A percentile compares a stretch with the other conserved stretches of the same genome.
Evolutionary conservation across 2,113 vertebrate species (phyloP).

Genomic region (Notarius lentiginosus): DNA sequence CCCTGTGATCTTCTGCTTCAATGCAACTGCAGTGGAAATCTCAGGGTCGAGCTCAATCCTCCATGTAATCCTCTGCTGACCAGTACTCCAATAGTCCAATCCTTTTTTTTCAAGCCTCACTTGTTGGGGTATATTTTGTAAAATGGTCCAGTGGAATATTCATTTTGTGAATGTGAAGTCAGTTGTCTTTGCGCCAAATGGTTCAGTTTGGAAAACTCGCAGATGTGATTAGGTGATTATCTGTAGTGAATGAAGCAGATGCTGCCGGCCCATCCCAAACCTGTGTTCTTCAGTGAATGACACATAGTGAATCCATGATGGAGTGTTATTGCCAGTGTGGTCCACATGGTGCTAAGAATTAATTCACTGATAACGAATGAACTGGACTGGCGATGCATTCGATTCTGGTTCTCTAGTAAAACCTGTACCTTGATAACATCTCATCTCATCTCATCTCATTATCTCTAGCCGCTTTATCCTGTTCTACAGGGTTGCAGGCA

Average conservation of each 20-base stretch:
- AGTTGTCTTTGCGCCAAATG: slow-evolving; percentile 20
- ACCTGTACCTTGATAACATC: neutral
- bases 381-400: neutral
- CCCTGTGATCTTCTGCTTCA: slow-evolving; percentile 27
- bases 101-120: neutral
- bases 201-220: slow-evolving; percentile 19
- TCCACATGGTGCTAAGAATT: neutral
- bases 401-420: neutral
- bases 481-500: too few species aligned
- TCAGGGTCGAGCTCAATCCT: neutral
- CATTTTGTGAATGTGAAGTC: neutral
- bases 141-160: neutral
- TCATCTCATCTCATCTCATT: too few species aligned
- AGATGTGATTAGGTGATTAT: slow-evolving; percentile 29
- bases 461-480: too few species aligned
- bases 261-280: neutral
- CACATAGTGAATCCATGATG: neutral
- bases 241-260: slow-evolving; percentile 28
- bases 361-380: neutral
- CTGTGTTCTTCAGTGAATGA: slow-evolving; percentile 3
- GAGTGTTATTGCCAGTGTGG: neutral
- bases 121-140: neutral
- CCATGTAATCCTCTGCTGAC: slow-evolving; percentile 21
- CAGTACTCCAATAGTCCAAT: neutral
- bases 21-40: neutral